phyloP scores from a whole-genome alignment of 2,888 invertebrate genomes.

The Trimorus sp. region DNA sequence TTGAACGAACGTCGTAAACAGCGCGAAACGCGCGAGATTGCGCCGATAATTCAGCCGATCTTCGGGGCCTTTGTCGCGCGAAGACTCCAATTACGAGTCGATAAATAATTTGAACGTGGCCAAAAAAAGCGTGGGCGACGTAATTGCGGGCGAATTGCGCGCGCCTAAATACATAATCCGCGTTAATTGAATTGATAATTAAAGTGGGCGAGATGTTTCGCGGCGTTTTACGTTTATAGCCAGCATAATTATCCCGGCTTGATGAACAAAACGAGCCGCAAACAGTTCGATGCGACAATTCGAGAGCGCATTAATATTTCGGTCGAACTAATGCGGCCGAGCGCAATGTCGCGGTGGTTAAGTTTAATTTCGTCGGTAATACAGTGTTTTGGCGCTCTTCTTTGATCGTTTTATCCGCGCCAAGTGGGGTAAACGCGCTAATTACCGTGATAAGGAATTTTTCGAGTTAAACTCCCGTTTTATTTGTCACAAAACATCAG shows the following conservation, averaged over 20 bases:
- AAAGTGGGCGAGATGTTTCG: conserved; percentile 22
- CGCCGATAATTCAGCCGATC: too few species aligned
- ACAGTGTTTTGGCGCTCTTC: background rate
- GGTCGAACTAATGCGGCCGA: background rate
- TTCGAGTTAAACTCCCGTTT: too few species aligned
- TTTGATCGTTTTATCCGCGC: too few species aligned
- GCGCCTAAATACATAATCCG: conserved; percentile 22
- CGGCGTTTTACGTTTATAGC: conserved; percentile 1
- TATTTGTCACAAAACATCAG: too few species aligned
- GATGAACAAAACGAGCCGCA: conserved; percentile 33
- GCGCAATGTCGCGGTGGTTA: background rate
- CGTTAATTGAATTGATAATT: conserved; percentile 36
- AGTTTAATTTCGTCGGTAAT: background rate
- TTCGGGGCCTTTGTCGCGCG: background rate
- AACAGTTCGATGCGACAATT: conserved; percentile 23
- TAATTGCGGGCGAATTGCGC: conserved; percentile 14
- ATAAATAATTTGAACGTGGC: conserved; percentile 1
- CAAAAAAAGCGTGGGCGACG: background rate
- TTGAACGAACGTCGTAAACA: too few species aligned
- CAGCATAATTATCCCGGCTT: conserved; percentile 32
- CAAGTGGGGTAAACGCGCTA: too few species aligned
- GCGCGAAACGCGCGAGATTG: too few species aligned
- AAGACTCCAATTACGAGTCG: background rate
- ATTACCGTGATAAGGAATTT: too few species aligned
- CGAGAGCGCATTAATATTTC: conserved; percentile 18